phyloP scores from a whole-genome alignment of 2,888 invertebrate genomes.

The Margaritifera margaritifera region DNA sequence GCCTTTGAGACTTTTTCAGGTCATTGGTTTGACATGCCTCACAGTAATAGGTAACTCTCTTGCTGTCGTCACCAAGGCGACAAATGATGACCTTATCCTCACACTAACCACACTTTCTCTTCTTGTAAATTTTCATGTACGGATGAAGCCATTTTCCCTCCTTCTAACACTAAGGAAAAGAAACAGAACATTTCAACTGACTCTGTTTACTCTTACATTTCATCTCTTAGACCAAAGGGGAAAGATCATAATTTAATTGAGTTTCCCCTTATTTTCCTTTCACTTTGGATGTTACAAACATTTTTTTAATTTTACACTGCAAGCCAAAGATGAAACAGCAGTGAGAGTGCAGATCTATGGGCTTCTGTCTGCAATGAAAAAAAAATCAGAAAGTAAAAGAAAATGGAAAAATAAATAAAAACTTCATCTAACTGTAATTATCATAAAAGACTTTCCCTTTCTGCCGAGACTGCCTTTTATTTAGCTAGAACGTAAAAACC shows the following conservation, averaged over 20 bases:
- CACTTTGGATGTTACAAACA: not conserved
- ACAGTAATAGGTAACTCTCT: constrained; percentile 59
- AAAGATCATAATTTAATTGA: no score
- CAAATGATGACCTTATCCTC: constrained; percentile 47
- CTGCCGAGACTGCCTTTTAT: no score
- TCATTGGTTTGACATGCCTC: constrained; percentile 53
- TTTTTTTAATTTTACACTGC: not conserved
- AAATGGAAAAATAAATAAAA: no score
- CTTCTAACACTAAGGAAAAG: constrained; percentile 51
- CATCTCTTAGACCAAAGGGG: no score
- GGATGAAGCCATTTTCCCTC: constrained; percentile 47
- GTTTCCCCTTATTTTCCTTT: no score
- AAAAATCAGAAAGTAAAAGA: no score
- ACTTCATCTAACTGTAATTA: no score
- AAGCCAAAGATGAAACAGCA: not conserved
- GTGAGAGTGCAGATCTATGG: not conserved
- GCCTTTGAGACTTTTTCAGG: constrained; percentile 26
- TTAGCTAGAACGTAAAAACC: no score
- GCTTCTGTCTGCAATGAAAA: not conserved
- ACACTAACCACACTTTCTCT: constrained; percentile 53
- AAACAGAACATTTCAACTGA: not conserved
- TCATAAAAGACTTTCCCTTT: no score
- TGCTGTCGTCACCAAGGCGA: constrained; percentile 53
- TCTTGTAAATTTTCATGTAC: constrained; percentile 57
- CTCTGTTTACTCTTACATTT: not conserved